A percentile compares a stretch with the other conserved stretches of the same genome.
These are phyloP conservation scores for Neofelis nebulosa DNA, from an alignment of 2,113 vertebrate species.

Conservation along the genomic window DNA sequence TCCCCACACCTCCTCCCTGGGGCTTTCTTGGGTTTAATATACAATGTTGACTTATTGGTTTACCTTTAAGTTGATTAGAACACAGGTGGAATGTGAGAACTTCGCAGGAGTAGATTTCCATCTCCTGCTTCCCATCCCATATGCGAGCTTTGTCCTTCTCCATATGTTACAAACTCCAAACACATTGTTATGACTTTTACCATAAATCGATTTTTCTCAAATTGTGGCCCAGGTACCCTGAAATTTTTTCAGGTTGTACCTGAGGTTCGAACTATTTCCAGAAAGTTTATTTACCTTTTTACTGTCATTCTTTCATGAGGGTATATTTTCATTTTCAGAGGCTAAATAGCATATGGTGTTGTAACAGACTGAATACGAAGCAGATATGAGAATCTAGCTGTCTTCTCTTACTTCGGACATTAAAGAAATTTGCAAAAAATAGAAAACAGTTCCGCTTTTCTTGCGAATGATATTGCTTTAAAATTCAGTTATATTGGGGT, in stretches of 20 bases:
- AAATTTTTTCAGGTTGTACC: not conserved
- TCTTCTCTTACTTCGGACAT: not conserved
- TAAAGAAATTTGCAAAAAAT: not conserved
- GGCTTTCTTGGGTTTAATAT: not conserved
- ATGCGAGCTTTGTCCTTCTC: not conserved
- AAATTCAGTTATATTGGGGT: not conserved
- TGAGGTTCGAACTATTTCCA: not conserved
- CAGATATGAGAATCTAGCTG: not conserved
- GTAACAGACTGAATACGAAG: not conserved
- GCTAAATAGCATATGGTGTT: not conserved
- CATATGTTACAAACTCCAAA: not conserved
- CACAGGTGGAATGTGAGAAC: not conserved
- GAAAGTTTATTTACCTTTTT: not conserved
- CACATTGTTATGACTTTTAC: not conserved
- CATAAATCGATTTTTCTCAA: not conserved
- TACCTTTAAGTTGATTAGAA: not conserved
- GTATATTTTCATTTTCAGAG: not conserved
- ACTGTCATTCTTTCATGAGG: not conserved
- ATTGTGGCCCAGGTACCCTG: not conserved
- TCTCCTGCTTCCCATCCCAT: not conserved
- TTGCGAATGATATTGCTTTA: not conserved
- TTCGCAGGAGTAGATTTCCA: not conserved
- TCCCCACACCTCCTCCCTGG: no score
- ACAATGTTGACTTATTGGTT: not conserved
- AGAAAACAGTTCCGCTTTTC: not conserved